A percentile compares a stretch with the other conserved stretches of the same genome.
These are phyloP conservation scores for Semaprochilodus insignis DNA, from an alignment of 2,797 vertebrate species.

Conservation along the genomic window DNA sequence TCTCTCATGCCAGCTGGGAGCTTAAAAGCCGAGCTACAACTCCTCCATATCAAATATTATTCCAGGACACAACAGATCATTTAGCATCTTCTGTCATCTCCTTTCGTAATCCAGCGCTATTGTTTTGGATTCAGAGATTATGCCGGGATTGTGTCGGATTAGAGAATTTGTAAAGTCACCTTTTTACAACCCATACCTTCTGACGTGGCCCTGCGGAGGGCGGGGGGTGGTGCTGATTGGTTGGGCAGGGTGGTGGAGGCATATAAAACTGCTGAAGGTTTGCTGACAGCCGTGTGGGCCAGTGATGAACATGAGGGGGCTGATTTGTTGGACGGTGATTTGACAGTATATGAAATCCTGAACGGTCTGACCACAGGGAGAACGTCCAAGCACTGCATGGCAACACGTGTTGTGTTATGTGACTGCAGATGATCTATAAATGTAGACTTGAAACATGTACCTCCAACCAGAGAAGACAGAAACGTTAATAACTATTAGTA, in stretches of 20 bases:
- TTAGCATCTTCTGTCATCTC: background rate
- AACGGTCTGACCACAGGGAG: background rate
- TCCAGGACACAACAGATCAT: slow-evolving; percentile 28
- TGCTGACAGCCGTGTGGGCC: background rate
- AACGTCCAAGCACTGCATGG: background rate
- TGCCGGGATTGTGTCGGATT: slow-evolving; percentile 35
- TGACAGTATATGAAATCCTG: background rate
- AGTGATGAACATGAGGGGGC: background rate
- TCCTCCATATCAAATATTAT: slow-evolving; percentile 31
- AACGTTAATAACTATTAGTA: too few relatives aligned
- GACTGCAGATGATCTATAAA: background rate
- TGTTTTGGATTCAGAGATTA: slow-evolving; percentile 48
- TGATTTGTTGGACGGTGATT: slow-evolving; percentile 8
- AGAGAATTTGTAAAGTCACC: slow-evolving; percentile 32
- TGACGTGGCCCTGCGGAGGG: background rate
- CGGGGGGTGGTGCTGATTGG: slow-evolving; percentile 3
- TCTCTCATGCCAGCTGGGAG: slow-evolving; percentile 60
- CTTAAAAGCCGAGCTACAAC: slow-evolving; percentile 52
- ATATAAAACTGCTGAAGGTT: background rate
- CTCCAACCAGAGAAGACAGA: too few relatives aligned
- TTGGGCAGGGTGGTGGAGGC: background rate
- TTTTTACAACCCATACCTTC: slow-evolving; percentile 14
- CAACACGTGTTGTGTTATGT: too few relatives aligned
- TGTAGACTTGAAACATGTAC: too few relatives aligned
- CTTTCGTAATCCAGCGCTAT: slow-evolving; percentile 38